Base-by-base conservation (phyloP, 35 echinoderm and acorn worm genomes). In the Hemicentrotus pulcherrimus region DNA sequence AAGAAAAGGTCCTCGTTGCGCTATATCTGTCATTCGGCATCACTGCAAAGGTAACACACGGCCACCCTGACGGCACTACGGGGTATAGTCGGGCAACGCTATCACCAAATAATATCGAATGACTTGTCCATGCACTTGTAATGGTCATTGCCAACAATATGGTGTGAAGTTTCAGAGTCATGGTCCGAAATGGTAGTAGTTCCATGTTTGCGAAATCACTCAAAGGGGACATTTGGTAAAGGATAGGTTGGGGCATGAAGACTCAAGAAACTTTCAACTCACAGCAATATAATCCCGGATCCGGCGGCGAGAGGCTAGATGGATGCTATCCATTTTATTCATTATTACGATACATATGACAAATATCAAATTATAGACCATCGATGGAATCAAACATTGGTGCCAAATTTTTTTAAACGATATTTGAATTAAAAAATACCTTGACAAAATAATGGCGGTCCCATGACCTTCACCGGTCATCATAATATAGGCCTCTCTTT, bases 1-100 rank as follows among this genome's bases (percentile, higher is more conserved):
- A 90, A 13, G 88, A 47, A 47, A 32, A 90, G 16, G 16, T 28
- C 12, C 88, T 90, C 88, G 32, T 90, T 90, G 88, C 24, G 46
- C 88, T 90, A 90, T 90, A 90, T 90, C 12, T 90, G 88, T 90
- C 88, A 90, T 2, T 90, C 46, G 88, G 46, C 32, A 90, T 90
- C 46, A 33, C 0, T 41, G 12, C 12, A 18, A 24, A 13, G 32
- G 32, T 24, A 90, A 45, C 30, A 45, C 46, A 28, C 88, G 88
- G 88, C 88, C 88, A 90, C 88, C 88, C 32, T 33, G 88, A 18
- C 32, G 46, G 33, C 31, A 47, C 88, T 5, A 90, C 88, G 31
- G 88, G 88, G 87, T 19, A 90, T 33, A 5, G 88, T 90, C 11
- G 88, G 18, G 88, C 88, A 90, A 47, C 31, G 31, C 19, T 47